phyloP scores from a whole-genome alignment of 2,888 invertebrate genomes.

The Bursaphelenchus okinawaensis region DNA sequence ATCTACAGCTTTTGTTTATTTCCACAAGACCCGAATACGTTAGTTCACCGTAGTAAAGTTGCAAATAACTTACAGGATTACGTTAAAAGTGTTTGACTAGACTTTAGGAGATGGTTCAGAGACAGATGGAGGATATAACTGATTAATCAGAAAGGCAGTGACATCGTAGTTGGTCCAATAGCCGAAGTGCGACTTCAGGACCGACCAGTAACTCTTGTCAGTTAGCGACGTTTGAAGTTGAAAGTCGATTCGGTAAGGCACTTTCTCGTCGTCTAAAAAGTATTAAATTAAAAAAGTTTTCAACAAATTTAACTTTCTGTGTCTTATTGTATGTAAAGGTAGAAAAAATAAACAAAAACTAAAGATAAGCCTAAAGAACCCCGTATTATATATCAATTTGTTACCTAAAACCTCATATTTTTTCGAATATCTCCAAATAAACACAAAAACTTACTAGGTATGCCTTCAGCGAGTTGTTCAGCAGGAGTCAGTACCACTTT shows the following conservation, averaged over 20 bases:
- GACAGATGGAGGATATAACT: conserved; percentile 3
- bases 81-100: not conserved
- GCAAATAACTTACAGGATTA: too few relatives aligned
- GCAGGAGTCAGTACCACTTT: conserved; percentile 2
- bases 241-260: conserved; percentile 28
- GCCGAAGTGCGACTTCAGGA: conserved; percentile 50
- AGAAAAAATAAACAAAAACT: too few relatives aligned
- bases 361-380: too few relatives aligned
- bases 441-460: conserved; percentile 16
- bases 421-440: too few relatives aligned
- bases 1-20: too few relatives aligned
- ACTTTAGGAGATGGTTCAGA: not conserved
- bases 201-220: conserved; percentile 53
- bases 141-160: conserved; percentile 4
- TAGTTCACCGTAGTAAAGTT: too few relatives aligned
- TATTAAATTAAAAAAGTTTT: not conserved
- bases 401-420: too few relatives aligned
- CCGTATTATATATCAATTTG: too few relatives aligned
- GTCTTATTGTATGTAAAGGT: too few relatives aligned
- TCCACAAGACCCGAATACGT: too few relatives aligned
- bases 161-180: conserved; percentile 51
- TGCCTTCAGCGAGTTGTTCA: conserved; percentile 26
- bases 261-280: conserved; percentile 13
- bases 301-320: not conserved
- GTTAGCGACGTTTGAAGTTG: conserved; percentile 49